Base-by-base conservation (phyloP, 1,140 invertebrate species). In the Drosophila miranda region DNA sequence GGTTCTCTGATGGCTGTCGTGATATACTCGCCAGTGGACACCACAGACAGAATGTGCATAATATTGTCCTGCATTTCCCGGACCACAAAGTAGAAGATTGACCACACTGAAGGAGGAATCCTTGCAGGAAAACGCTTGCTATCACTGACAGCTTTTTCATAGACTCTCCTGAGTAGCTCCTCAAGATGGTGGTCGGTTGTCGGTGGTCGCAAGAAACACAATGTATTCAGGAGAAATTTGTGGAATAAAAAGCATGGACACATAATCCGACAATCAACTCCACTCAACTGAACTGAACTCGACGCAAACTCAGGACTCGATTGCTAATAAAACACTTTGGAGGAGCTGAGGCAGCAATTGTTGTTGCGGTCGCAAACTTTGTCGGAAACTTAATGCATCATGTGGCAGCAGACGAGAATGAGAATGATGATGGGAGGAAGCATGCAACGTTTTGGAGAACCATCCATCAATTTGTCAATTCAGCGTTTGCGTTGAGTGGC, bases 401-500 rank as follows among this genome's bases (percentile, higher is more conserved):
- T 83, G 63, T 70, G 55, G 52, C 52, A 54, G 44, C 46, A 21
- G 26, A 26, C 30, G 23, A 38, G 50, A 21, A 42, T 13, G 21
- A 13, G 26, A 6, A 30, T 19, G 26, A 44, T 41, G 28, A 34
- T 42, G 21, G 53, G 41, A 67, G 73, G 60, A 61, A 52, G 64
- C 54, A 51, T 69, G 64, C 67, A 41, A 48, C 66, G 26, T 53
- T 67, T 59, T 66, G 60, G 49, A 64, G 75, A 52, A 76, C 68
- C 80, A 84, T 84, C 81, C 81, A 84, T 86, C 80, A 84, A 84
- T 86, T 84, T 84, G 80, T 83, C 80, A 83, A 83, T 83, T 83
- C 80, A 83, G 80, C 80, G 80, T 79, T 69, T 80, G 54, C 62
- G 63, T 64, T 62, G 73, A 74, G 63, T 79, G 80, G 68, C 41